Evolutionary conservation across 2,797 vertebrate species (phyloP), one percentile per base, ranked within the genome.

Genomic region (Dermochelys coriacea): DNA sequence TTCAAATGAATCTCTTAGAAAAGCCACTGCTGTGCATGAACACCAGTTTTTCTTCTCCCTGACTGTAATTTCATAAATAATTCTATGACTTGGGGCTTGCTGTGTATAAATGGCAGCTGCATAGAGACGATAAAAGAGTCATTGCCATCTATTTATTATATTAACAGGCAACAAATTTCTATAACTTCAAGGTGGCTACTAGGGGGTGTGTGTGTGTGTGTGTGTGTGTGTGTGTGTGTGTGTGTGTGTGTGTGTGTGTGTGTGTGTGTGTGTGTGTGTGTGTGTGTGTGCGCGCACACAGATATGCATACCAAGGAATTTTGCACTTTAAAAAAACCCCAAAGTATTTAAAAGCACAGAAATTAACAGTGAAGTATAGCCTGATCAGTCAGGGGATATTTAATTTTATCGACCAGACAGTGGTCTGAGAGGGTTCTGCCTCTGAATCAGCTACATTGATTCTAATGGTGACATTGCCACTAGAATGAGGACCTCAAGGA

Each of bases 1-100:
- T 87, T 85, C 37, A 86, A 91, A 89, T 49, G 2, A 94, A 86
- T 47, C 41, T 71, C 45, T 37, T 92, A 82, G 77, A 82, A 92
- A 90, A 71, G 47, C 37, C 54, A 82, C 54, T 37, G n/a, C 71
- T 68, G 16, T 47, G n/a, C 86, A 83, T 64, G 88, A 85, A 89
- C 6, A 64, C 0, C 1, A 27, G 31, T 77, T 89, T n/a, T 47
- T 93, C 50, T 78, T 83, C 87, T 57, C 82, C 5, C 47, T 91
- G 57, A 71, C 19, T 49, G 52, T 4, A 93, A 94, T 50, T n/a
- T 37, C 7, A 0, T 15, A 79, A 85, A 29, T 71, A 84, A 49
- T 37, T 49, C 5, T 68, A 83, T 16, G 21, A 3, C 45, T 89
- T 71, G 78, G n/a, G 61, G 89, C 4, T 12, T 93, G 19, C 19